Conservation (phyloP, 1,140 invertebrate genomes). For the Atta colombica region DNA sequence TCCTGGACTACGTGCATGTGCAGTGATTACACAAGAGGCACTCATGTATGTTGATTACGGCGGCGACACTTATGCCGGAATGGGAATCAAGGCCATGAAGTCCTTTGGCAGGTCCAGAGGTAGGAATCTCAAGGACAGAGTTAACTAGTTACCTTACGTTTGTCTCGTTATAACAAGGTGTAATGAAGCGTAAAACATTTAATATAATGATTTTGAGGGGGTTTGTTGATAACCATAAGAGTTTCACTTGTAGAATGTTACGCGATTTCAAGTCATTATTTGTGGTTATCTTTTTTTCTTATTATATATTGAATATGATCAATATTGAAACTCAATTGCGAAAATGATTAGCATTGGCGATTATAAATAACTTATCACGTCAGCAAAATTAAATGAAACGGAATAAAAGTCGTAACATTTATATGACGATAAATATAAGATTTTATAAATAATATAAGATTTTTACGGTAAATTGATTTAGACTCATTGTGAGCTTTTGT, state of each 20-base stretch:
- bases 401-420: constrained; percentile 9
- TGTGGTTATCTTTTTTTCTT: not conserved
- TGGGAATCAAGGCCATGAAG: constrained; percentile 88
- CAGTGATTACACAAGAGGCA: constrained; percentile 76
- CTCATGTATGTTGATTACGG: constrained; percentile 86
- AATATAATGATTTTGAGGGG: constrained; percentile 21
- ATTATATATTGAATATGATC: not conserved
- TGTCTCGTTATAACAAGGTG: constrained; percentile 18
- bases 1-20: constrained; percentile 77
- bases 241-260: not conserved
- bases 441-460: not conserved
- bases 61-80: constrained; percentile 84
- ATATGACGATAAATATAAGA: not conserved
- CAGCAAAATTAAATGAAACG: not conserved
- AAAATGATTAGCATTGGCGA: constrained; percentile 6
- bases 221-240: constrained; percentile 14
- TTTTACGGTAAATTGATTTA: not conserved
- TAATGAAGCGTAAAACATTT: constrained; percentile 46
- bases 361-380: not conserved
- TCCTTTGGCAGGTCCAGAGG: constrained; percentile 87
- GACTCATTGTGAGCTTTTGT: not conserved
- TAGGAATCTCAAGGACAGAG: constrained; percentile 73
- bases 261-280: not conserved
- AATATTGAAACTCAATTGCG: not conserved
- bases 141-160: not conserved